Evolutionary conservation across 1,140 invertebrate species (phyloP).

Genomic region (Drosophila hydei): DNA sequence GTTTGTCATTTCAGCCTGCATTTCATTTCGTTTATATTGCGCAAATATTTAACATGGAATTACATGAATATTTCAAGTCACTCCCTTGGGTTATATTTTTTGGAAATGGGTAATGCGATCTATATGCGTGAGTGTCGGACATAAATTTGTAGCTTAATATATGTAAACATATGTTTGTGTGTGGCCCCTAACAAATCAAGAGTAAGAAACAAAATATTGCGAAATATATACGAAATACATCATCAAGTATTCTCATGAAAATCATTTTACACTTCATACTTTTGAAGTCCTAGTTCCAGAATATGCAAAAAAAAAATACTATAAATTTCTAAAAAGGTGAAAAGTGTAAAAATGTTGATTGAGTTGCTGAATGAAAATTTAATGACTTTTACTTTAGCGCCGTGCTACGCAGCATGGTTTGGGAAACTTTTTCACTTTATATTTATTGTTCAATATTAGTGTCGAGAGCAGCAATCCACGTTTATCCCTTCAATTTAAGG

Average conservation of each 20-base stretch:
- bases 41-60: slow-evolving; percentile 57
- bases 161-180: background rate
- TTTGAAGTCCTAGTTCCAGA: background rate
- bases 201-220: slow-evolving; percentile 3
- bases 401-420: background rate
- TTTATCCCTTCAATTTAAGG: too few species aligned
- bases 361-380: background rate
- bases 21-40: slow-evolving; percentile 43
- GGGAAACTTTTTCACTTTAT: background rate
- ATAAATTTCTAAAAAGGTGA: background rate
- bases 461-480: too few species aligned
- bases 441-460: background rate
- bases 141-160: slow-evolving; percentile 26
- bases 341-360: slow-evolving; percentile 1
- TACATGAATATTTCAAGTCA: slow-evolving; percentile 56
- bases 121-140: background rate
- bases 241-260: background rate
- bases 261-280: slow-evolving; percentile 6
- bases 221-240: slow-evolving; percentile 1
- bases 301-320: background rate
- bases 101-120: slow-evolving; percentile 10
- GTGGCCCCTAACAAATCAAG: slow-evolving; percentile 24
- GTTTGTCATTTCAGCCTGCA: slow-evolving; percentile 20
- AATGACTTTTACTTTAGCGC: background rate
- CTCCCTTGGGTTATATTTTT: slow-evolving; percentile 32